Conservation (phyloP, 2,888 invertebrate species). For the Drosophila aldrichi region DNA sequence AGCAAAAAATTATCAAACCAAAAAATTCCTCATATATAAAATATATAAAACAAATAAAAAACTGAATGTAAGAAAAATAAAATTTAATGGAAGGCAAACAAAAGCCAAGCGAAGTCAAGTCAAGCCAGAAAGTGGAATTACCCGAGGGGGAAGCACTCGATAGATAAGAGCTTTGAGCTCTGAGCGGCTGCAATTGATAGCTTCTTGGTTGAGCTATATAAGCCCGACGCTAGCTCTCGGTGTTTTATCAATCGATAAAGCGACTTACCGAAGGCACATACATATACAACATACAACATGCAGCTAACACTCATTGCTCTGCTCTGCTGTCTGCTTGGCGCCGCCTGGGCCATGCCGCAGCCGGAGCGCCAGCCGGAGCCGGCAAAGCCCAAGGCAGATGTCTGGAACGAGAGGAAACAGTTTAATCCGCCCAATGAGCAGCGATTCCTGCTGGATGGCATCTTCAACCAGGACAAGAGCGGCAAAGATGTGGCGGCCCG, state of each 20-base stretch:
- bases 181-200: neutral
- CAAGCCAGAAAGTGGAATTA: slow-evolving; percentile 22
- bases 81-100: slow-evolving; percentile 31
- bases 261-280: too few species aligned
- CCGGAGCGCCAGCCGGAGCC: slow-evolving; percentile 8
- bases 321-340: slow-evolving; percentile 38
- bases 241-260: slow-evolving; percentile 37
- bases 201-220: slow-evolving; percentile 37
- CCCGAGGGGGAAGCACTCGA: slow-evolving; percentile 34
- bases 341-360: slow-evolving; percentile 35
- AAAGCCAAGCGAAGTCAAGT: neutral
- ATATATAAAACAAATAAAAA: neutral
- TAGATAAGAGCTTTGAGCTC: slow-evolving; percentile 31
- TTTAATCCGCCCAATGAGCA: slow-evolving; percentile 27
- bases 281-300: slow-evolving; percentile 26
- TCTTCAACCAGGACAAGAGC: slow-evolving; percentile 50
- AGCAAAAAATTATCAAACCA: neutral
- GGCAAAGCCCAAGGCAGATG: neutral
- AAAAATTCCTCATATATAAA: neutral
- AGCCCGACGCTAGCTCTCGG: neutral
- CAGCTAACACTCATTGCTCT: slow-evolving; percentile 33
- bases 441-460: slow-evolving; percentile 36
- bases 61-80: slow-evolving; percentile 19
- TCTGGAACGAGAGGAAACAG: slow-evolving; percentile 12
- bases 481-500: slow-evolving; percentile 63